Evolutionary conservation across 2,113 vertebrate species (phyloP).

Genomic region (Python bivittatus): DNA sequence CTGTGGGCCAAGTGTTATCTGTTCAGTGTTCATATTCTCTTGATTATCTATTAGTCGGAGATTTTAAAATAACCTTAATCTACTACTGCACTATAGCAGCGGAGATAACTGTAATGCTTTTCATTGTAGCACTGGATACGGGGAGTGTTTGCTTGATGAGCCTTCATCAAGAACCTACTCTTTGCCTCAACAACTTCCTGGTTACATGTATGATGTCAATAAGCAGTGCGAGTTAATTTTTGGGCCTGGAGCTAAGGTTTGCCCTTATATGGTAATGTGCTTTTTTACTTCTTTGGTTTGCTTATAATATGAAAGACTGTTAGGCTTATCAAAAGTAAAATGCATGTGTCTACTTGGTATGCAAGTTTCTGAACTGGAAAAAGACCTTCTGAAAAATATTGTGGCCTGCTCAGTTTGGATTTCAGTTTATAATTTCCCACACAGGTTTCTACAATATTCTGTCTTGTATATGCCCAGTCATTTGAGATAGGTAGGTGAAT

Average conservation of each 20-base stretch:
- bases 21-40: neutral
- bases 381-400: neutral
- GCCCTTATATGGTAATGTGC: slow-evolving; percentile 95
- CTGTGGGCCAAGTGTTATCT: neutral
- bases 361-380: neutral
- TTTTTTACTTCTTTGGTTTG: slow-evolving; percentile 40
- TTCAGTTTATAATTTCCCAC: neutral
- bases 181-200: slow-evolving; percentile 90
- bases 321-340: neutral
- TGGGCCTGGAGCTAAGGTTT: slow-evolving; percentile 95
- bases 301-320: neutral
- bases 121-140: slow-evolving; percentile 92
- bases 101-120: slow-evolving; percentile 62
- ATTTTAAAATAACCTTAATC: neutral
- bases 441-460: neutral
- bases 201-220: slow-evolving; percentile 92
- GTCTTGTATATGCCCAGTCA: neutral
- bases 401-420: neutral
- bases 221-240: slow-evolving; percentile 99
- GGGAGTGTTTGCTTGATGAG: slow-evolving; percentile 96
- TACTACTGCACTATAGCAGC: neutral
- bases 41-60: neutral
- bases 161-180: slow-evolving; percentile 88
- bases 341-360: neutral
- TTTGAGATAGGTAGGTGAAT: neutral